Evolutionary conservation across 2,113 vertebrate species (phyloP), one percentile per base, ranked within the genome.

Genomic region (Charina bottae): DNA sequence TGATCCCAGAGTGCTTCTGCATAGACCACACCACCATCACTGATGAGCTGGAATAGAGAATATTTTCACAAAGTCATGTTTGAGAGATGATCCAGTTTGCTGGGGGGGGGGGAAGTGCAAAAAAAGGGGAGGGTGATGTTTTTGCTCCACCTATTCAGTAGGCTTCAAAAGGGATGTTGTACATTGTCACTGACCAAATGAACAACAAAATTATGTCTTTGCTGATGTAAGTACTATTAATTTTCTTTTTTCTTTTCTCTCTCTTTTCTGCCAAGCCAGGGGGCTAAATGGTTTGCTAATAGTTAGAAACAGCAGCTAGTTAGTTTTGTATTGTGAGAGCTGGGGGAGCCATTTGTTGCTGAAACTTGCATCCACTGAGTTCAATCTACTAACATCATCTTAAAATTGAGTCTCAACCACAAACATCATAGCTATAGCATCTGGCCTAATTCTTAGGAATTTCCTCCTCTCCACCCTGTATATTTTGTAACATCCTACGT

Each of bases 1-100:
- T 99, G 99, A 97, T 99, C 99, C 99, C 99, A 99, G 83, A 99
- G 98, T 2, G 99, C 99, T 93, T 99, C 99, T 0, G 99, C 99
- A 0, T 98, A 99, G 91, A 99, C 99, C 97, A 99, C 99, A 0
- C 98, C 98, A 97, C 99, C 99, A 98, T 99, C 99, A 3, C 98
- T 99, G 97, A 99, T 99, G 96, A 99, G 98, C 99, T 99, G 28
- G 92, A 94, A 95, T 21, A 97, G 91, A 97, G n/a, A 33, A 92
- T 85, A 28, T 88, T 56, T 2, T 28, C 37, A 11, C 12, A 28
- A 37, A 0, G 0, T 49, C 12, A n/a, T 26, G 21, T 91, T 91
- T 54, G 11, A 19, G 33, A 90, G 13, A 12, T 56, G n/a, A 26
- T 46, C 33, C 13, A 56, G 23, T n/a, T 17, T 15, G 28, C 21